Conservation (phyloP, 2,888 invertebrate genomes). For the Halictus ligatus region DNA sequence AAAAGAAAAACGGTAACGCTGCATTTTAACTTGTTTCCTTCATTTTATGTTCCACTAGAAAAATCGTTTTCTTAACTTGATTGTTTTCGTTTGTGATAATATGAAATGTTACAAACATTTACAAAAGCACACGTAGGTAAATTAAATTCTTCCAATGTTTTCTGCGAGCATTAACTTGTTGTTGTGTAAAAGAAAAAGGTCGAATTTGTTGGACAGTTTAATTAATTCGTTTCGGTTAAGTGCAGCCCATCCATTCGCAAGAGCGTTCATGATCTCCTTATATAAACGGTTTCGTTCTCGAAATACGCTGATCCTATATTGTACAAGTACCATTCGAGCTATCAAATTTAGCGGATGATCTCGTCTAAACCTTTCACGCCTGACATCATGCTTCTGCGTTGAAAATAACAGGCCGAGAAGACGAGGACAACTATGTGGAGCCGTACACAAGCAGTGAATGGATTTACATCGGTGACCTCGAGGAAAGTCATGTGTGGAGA, state of each 20-base stretch:
- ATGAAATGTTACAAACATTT: neutral
- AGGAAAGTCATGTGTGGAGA: slow-evolving; percentile 88
- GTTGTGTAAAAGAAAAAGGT: neutral
- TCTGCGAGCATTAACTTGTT: neutral
- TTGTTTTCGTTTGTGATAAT: neutral
- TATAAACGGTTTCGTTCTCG: neutral
- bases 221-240: neutral
- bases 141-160: neutral
- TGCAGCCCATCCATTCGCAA: neutral
- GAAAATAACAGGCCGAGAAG: slow-evolving; percentile 84
- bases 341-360: slow-evolving; percentile 11
- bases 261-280: neutral
- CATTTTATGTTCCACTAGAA: neutral
- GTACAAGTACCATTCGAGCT: neutral
- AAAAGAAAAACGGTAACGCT: neutral
- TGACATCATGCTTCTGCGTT: neutral
- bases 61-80: neutral
- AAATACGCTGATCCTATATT: neutral
- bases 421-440: slow-evolving; percentile 91
- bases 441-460: slow-evolving; percentile 90
- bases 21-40: neutral
- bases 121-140: neutral
- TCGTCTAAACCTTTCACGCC: neutral
- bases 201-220: slow-evolving; percentile 4
- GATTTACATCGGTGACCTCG: slow-evolving; percentile 91